These are phyloP conservation scores for Hypsopygia costalis DNA, from an alignment of 2,888 invertebrate genomes.

Conservation along the genomic window DNA sequence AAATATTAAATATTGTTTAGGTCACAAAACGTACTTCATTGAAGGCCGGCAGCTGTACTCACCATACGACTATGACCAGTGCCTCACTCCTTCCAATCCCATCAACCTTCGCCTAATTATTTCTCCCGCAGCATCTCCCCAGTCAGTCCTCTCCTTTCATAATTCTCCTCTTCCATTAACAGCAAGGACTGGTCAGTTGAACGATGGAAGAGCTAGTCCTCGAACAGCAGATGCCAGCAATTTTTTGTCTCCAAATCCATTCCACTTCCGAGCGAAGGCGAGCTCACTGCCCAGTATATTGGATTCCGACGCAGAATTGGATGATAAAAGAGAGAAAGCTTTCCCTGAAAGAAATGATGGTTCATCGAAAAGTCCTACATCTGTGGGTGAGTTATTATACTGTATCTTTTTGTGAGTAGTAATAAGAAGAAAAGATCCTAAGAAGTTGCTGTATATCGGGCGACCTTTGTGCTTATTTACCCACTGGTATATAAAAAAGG, in stretches of 20 bases:
- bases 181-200: constrained; percentile 36
- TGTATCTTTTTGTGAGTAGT: too few species aligned
- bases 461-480: too few species aligned
- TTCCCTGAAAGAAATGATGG: constrained; percentile 67
- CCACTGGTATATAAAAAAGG: too few species aligned
- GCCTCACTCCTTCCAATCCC: constrained; percentile 63
- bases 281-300: constrained; percentile 91
- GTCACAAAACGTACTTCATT: constrained; percentile 93
- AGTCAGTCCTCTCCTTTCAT: constrained; percentile 56
- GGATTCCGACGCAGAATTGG: constrained; percentile 86
- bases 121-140: constrained; percentile 80
- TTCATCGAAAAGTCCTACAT: constrained; percentile 84
- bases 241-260: constrained; percentile 80
- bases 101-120: constrained; percentile 81
- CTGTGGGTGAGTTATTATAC: constrained; percentile 78
- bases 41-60: constrained; percentile 84
- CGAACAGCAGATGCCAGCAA: constrained; percentile 63
- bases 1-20: too few species aligned
- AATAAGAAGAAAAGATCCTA: too few species aligned
- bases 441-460: neutral
- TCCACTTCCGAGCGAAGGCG: constrained; percentile 82
- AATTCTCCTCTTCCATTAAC: constrained; percentile 49
- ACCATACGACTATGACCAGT: constrained; percentile 58
- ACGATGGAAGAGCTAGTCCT: constrained; percentile 33
- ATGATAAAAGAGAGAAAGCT: constrained; percentile 71